These are phyloP conservation scores for Pachyramphus minor DNA, from an alignment of 2,113 vertebrate species.

Conservation along the genomic window DNA sequence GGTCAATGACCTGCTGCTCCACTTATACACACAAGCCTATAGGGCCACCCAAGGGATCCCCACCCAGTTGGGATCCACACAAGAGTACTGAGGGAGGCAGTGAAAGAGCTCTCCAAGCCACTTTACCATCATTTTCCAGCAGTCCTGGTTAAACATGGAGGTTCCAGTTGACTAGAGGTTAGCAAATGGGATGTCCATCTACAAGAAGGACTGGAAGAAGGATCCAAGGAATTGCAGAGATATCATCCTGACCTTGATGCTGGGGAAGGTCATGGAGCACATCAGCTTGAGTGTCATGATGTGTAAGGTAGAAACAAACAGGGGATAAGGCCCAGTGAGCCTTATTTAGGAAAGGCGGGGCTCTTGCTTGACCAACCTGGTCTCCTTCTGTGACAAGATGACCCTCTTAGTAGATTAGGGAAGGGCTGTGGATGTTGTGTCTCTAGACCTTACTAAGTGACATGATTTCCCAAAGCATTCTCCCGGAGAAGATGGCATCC, in stretches of 20 bases:
- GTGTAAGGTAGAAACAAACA: background rate
- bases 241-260: background rate
- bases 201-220: background rate
- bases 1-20: background rate
- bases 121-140: background rate
- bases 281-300: background rate
- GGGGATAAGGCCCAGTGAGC: background rate
- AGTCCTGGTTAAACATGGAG: background rate
- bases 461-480: rapidly evolving
- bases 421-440: background rate
- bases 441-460: background rate
- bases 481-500: background rate
- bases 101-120: background rate
- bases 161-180: background rate
- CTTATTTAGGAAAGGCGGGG: background rate
- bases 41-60: too few relatives aligned
- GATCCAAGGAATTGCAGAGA: background rate
- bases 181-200: background rate
- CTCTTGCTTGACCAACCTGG: background rate
- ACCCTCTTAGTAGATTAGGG: background rate
- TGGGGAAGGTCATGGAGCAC: background rate
- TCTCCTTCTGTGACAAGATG: background rate
- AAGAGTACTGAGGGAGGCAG: background rate
- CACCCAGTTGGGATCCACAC: background rate
- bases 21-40: background rate